Conservation (phyloP, 2,113 vertebrate genomes). For the Cebus imitator region DNA sequence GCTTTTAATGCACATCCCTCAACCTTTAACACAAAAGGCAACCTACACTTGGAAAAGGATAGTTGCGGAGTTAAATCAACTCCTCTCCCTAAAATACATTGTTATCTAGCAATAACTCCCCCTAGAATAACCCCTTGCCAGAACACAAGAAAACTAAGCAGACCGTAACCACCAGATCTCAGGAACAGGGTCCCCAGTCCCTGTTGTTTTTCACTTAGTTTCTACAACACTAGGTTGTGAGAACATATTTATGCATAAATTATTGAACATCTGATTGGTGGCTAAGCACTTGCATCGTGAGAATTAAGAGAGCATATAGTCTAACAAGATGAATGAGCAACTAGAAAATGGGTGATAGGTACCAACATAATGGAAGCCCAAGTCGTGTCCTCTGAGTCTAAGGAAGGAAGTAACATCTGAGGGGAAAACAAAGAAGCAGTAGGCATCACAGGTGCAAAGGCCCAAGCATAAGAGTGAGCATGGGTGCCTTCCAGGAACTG, state of each 20-base stretch:
- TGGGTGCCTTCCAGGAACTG: not conserved
- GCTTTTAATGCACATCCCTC: not conserved
- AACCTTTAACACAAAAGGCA: not conserved
- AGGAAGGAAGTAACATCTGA: not conserved
- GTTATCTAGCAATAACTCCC: not conserved
- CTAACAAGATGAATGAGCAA: not conserved
- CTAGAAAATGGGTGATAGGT: not conserved
- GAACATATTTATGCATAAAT: not conserved
- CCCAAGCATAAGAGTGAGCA: not conserved
- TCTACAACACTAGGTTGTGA: not conserved
- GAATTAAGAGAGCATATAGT: not conserved
- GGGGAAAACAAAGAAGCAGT: not conserved
- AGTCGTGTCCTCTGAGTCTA: not conserved
- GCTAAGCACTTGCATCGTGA: not conserved
- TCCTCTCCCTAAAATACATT: not conserved
- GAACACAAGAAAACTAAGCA: not conserved
- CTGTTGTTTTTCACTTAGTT: not conserved
- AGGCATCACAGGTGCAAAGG: not conserved
- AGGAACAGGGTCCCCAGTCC: not conserved
- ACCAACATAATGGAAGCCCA: not conserved
- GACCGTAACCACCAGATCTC: not conserved
- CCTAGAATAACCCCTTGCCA: not conserved
- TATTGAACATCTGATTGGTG: not conserved
- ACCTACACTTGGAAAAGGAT: not conserved
- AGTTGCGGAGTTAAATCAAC: not conserved